Evolutionary conservation across 2,113 vertebrate genomes (phyloP), one percentile per base, ranked within the genome.

Genomic region (Archilochus colubris): DNA sequence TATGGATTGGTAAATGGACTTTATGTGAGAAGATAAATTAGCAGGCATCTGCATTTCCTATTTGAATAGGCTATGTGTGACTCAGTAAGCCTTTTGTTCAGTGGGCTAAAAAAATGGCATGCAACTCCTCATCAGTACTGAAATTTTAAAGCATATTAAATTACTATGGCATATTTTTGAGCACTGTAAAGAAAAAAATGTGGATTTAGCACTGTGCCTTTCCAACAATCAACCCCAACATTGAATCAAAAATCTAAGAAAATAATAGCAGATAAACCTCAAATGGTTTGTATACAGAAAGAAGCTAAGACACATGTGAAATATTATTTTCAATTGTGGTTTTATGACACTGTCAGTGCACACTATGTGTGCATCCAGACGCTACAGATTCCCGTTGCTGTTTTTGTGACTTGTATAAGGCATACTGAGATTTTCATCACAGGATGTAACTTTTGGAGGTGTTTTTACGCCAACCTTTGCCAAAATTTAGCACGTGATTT

Each of bases 21-120:
- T 93, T 96, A 86, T 96, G 86, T 84, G 94, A 95, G 96, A 86
- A 95, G 95, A 96, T 93, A 95, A 96, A 97, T 95, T 97, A 96
- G 91, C 94, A 97, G 85, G 94, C 96, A 95, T 94, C 96, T 95
- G 96, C 53, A 33, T 95, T 97, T 97, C 75, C 72, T 94, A 69
- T 95, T 94, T 96, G 93, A 96, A 96, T 94, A 96, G 93, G 72
- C 94, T 97, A 77, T 93, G 92, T 96, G 95, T 96, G 95, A 95
- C 93, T 97, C 93, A 97, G 95, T 96, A 93, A 95, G 93, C 88
- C 93, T 97, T 97, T 96, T 96, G 94, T 96, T 96, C 82, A 80
- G 89, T 91, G 82, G 94, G 89, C 93, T 96, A 97, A 97, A 95
- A 95, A 95, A 89, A 88, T 88, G 95, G 82, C 91, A 91, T 78